Evolutionary conservation across 2,113 vertebrate genomes (phyloP), one percentile per base, ranked within the genome.

Genomic region (Vidua chalybeata): DNA sequence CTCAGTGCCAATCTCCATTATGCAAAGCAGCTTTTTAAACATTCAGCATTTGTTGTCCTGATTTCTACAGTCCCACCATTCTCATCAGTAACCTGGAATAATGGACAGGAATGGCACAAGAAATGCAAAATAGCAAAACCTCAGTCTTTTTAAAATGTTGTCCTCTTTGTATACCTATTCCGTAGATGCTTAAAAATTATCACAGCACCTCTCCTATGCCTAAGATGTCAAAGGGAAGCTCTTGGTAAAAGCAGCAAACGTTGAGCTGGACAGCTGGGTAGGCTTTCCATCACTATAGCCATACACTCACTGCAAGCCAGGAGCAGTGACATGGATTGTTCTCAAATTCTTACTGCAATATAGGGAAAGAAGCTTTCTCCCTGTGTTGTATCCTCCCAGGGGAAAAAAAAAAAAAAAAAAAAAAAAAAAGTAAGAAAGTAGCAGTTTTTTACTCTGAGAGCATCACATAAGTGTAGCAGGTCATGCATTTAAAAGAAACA

Each of bases 21-120:
- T 45, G 24, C 78, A 89, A 79, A 93, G 48, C 64, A 61, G 6
- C 27, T 49, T 62, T 81, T 91, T 69, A 82, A 93, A 85, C 43
- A 93, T 62, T 76, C 62, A 76, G 15, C 31, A 54, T 85, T 88
- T 85, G 51, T 79, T 90, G 71, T 28, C 62, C 84, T 91, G 66
- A 45, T 94, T 94, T 91, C 77, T 58, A 33, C 37, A 51, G 23
- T 27, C 37, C 41, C 71, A 26, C 16, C 59, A 68, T 7, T 4
- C 22, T 49, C 68, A 41, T 48, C 19, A 5, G 1, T 21, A 37
- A 48, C 5, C 23, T 17, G 20, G 8, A 61, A 51, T 23, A 67
- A 63, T 8, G 17, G 20, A 39, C 84, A 62, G 81, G 5, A 63
- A 43, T 7, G 5, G 10, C 13, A 3, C 13, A 31, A 82, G 35